phyloP scores from a whole-genome alignment of 2,888 invertebrate genomes.

The Cheilosia variabilis region DNA sequence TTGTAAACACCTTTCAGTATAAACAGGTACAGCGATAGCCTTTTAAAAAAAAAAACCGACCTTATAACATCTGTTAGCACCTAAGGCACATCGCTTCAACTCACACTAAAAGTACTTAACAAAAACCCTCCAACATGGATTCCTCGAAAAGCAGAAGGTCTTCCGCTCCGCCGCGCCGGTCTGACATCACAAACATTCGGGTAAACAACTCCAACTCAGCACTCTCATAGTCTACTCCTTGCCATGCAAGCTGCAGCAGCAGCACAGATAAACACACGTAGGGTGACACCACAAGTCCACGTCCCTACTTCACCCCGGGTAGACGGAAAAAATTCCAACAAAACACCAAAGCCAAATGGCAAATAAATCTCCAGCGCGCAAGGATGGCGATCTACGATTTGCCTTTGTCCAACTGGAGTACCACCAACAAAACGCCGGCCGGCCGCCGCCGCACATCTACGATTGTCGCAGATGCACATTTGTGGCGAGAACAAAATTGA shows the following conservation, averaged over 20 bases:
- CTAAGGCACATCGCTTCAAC: too few relatives aligned
- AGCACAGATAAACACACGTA: slow-evolving; percentile 9
- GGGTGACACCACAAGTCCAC: slow-evolving; percentile 8
- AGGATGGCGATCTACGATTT: slow-evolving; percentile 34
- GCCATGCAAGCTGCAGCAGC: not conserved
- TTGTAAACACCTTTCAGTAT: too few relatives aligned
- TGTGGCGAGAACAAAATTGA: slow-evolving; percentile 30
- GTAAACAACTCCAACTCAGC: slow-evolving; percentile 17
- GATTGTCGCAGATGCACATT: slow-evolving; percentile 43
- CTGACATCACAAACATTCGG: slow-evolving; percentile 13
- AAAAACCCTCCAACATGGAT: not conserved
- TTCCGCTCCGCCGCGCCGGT: not conserved
- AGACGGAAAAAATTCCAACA: slow-evolving; percentile 11
- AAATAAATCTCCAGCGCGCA: slow-evolving; percentile 50
- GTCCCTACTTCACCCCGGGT: not conserved
- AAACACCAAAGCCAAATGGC: slow-evolving; percentile 26
- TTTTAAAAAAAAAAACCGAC: too few relatives aligned
- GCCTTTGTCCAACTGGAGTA: slow-evolving; percentile 20
- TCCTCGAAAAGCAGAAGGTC: slow-evolving; percentile 25
- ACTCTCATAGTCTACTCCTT: slow-evolving; percentile 6
- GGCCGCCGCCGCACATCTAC: slow-evolving; percentile 8
- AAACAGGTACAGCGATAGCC: too few relatives aligned
- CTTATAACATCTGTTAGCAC: too few relatives aligned
- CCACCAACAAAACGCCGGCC: slow-evolving; percentile 22
- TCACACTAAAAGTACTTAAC: too few relatives aligned